Evolutionary conservation across 2,888 invertebrate genomes (phyloP).

Genomic region (Melanargia galathea): DNA sequence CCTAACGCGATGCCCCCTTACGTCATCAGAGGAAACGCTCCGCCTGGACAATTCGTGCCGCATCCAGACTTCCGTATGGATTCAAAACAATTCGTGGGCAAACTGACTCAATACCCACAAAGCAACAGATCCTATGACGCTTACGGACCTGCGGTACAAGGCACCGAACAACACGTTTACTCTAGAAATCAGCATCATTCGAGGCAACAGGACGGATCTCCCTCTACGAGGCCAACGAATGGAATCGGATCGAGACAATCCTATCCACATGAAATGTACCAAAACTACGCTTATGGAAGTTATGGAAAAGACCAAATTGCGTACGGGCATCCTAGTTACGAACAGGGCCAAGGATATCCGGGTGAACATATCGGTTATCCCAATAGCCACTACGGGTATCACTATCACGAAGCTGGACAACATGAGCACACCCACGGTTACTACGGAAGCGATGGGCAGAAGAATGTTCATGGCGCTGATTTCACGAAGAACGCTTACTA

Average conservation of each 20-base stretch:
- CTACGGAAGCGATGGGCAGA: conserved; percentile 76
- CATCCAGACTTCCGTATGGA: conserved; percentile 81
- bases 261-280: conserved; percentile 78
- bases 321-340: conserved; percentile 83
- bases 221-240: conserved; percentile 65
- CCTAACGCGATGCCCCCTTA: conserved; percentile 83
- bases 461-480: conserved; percentile 72
- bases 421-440: conserved; percentile 73
- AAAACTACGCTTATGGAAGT: conserved; percentile 78
- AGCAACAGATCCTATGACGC: conserved; percentile 68
- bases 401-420: conserved; percentile 73
- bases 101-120: conserved; percentile 73
- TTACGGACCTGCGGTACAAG: conserved; percentile 62
- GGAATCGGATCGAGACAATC: conserved; percentile 67
- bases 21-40: conserved; percentile 78
- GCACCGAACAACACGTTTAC: conserved; percentile 73
- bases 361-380: conserved; percentile 73
- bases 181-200: conserved; percentile 69
- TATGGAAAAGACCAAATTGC: conserved; percentile 79
- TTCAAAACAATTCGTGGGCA: conserved; percentile 75
- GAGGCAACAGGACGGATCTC: conserved; percentile 64
- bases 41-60: conserved; percentile 74
- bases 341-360: conserved; percentile 71
- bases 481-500: conserved; percentile 79
- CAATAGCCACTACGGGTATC: conserved; percentile 77